These are phyloP conservation scores for Melanotus villosus DNA, from an alignment of 2,888 invertebrate species.

Conservation along the genomic window DNA sequence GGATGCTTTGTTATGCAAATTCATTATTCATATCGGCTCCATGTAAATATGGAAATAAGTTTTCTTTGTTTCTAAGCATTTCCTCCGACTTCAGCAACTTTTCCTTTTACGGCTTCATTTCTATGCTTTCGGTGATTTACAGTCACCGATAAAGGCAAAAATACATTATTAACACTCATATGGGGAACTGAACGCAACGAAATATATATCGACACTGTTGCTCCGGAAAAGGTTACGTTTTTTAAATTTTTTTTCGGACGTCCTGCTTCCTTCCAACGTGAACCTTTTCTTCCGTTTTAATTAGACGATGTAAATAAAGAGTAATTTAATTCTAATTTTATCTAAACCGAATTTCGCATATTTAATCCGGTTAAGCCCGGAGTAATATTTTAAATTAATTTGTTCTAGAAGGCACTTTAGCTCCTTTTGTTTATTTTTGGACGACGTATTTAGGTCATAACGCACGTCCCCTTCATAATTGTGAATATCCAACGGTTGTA, in stretches of 20 bases:
- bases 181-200: background rate
- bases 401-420: no score
- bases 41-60: slow-evolving; percentile 37
- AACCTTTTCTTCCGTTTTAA: no score
- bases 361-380: no score
- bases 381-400: no score
- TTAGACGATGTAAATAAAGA: no score
- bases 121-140: slow-evolving; percentile 5
- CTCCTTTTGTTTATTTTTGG: no score
- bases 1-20: slow-evolving; percentile 52
- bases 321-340: no score
- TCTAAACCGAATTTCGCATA: no score
- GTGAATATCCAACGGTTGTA: background rate
- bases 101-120: slow-evolving; percentile 2
- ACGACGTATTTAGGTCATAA: background rate
- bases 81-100: slow-evolving; percentile 4
- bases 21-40: slow-evolving; percentile 48
- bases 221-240: no score
- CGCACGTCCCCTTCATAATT: background rate
- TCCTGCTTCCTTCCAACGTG: no score
- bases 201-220: background rate
- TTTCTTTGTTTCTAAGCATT: slow-evolving; percentile 26
- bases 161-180: slow-evolving; percentile 19
- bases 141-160: background rate
- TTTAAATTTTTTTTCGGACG: no score